Conservation (phyloP, 2,888 invertebrate genomes). For the Diaprepes abbreviatus region DNA sequence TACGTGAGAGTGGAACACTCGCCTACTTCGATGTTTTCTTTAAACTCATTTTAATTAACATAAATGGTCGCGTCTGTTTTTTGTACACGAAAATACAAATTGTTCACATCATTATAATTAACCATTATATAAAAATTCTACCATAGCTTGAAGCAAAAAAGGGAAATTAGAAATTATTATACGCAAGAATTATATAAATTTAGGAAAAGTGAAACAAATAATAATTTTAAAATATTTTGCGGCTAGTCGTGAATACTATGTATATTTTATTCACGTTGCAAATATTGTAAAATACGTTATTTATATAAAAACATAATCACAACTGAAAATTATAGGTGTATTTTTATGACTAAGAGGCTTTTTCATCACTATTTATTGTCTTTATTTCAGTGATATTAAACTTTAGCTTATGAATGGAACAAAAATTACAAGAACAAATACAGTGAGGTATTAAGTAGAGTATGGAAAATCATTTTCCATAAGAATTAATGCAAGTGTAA, state of each 20-base stretch:
- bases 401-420: too few species aligned
- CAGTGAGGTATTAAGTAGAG: too few species aligned
- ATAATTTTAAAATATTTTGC: background rate
- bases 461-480: too few species aligned
- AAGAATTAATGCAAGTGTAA: too few species aligned
- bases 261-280: conserved; percentile 5
- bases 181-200: conserved; percentile 2
- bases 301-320: too few species aligned
- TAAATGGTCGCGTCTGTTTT: background rate
- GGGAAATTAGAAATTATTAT: conserved; percentile 6
- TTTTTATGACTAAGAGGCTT: too few species aligned
- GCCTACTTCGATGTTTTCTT: conserved; percentile 37
- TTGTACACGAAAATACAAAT: conserved; percentile 10
- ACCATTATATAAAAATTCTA: conserved; percentile 2
- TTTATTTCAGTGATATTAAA: too few species aligned
- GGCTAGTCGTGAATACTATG: conserved; percentile 1
- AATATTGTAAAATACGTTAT: too few species aligned
- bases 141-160: background rate
- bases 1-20: conserved; percentile 36
- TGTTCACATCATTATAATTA: conserved; percentile 6
- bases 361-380: too few species aligned
- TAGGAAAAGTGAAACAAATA: conserved; percentile 13
- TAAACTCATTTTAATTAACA: conserved; percentile 9
- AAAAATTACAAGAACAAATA: too few species aligned
- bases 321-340: too few species aligned